Conservation (phyloP, 2,797 vertebrate genomes). For the Scomberomorus guttatus region DNA sequence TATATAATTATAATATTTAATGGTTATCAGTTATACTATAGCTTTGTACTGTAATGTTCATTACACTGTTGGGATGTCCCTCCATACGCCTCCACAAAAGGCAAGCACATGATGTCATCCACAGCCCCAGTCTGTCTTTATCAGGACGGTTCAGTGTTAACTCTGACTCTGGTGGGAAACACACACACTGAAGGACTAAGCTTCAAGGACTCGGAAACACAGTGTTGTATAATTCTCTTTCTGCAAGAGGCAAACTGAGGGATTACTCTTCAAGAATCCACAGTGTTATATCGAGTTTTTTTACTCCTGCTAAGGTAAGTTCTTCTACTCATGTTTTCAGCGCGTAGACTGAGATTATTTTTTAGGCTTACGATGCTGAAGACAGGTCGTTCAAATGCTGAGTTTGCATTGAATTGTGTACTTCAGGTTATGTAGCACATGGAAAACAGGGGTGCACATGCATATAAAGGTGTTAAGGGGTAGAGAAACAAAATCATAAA, state of each 20-base stretch:
- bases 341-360: not conserved
- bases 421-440: not conserved
- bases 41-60: not conserved
- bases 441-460: not conserved
- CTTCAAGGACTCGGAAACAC: slow-evolving; percentile 12
- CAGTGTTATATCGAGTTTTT: not conserved
- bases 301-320: slow-evolving; percentile 55
- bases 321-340: not conserved
- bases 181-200: slow-evolving; percentile 37
- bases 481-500: not conserved
- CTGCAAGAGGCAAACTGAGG: slow-evolving; percentile 23
- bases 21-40: not conserved
- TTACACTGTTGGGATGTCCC: slow-evolving; percentile 41
- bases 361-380: not conserved
- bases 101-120: slow-evolving; percentile 70
- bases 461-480: not conserved
- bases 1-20: not conserved
- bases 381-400: not conserved
- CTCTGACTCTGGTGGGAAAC: slow-evolving; percentile 45
- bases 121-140: slow-evolving; percentile 35
- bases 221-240: not conserved
- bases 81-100: slow-evolving; percentile 21
- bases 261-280: slow-evolving; percentile 39
- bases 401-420: not conserved
- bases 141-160: slow-evolving; percentile 62